Evolutionary conservation across 2,113 vertebrate species (phyloP).

Genomic region (Scopus umbretta): DNA sequence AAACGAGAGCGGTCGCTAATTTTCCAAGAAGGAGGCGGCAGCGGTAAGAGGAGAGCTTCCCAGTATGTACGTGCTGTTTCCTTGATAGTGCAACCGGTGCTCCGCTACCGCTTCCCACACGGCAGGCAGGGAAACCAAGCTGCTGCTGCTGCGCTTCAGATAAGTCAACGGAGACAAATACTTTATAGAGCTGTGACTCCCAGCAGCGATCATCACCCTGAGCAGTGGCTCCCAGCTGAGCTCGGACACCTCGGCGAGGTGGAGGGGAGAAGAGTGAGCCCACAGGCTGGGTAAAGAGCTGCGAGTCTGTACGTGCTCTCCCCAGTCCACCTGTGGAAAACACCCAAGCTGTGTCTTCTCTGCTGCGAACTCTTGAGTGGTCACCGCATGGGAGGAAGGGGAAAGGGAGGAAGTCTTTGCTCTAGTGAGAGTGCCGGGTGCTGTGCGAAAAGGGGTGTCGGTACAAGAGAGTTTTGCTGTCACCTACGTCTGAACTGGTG

Average conservation of each 20-base stretch:
- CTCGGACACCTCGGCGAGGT: neutral
- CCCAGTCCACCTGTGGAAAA: neutral
- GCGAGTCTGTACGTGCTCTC: rapidly evolving
- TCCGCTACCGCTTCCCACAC: rapidly evolving
- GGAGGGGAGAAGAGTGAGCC: neutral
- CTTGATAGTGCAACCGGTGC: rapidly evolving
- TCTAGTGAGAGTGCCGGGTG: neutral
- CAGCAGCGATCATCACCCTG: neutral
- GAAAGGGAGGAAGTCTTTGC: neutral
- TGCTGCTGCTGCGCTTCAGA: neutral
- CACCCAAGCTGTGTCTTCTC: neutral
- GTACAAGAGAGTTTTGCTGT: neutral
- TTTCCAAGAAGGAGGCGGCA: neutral
- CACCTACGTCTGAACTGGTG: neutral
- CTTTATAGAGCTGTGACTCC: neutral
- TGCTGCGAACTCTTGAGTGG: rapidly evolving
- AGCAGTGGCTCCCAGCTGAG: neutral
- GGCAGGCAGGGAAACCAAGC: neutral
- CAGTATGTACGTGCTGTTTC: rapidly evolving
- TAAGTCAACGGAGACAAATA: neutral
- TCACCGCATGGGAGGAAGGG: rapidly evolving
- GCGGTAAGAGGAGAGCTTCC: neutral
- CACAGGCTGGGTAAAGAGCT: neutral
- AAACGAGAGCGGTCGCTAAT: neutral
- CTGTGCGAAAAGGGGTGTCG: rapidly evolving